Base-by-base conservation (phyloP, 2,888 invertebrate species). In the Malthinus flaveolus region DNA sequence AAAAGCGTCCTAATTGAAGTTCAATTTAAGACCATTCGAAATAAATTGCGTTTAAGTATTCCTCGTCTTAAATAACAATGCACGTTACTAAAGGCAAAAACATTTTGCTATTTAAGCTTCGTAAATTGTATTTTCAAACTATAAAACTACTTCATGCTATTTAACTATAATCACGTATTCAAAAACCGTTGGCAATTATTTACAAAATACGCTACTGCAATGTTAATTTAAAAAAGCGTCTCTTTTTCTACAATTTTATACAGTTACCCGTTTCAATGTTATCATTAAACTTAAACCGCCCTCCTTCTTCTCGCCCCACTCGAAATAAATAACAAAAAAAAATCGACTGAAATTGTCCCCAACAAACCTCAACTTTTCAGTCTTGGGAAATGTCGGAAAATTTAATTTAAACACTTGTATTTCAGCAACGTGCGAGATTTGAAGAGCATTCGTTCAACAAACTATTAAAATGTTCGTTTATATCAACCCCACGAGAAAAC, bases 401-500 rank as follows among this genome's bases (percentile, higher is more conserved):
- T n/a, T 49, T 56, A 56, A 50, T 56, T 56, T 56, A 56, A 50
- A 45, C 56, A 56, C 56, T 56, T 56, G 56, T 56, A 56, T 56
- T 56, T 49, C 46, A 50, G 49, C 32, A 50, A 45, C 56, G 56
- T 56, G 45, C 42, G 13, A 42, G 45, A 44, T 51, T 57, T 57
- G 45, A 57, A 47, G 36, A 46, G 39, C 39, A 39, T 39, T 10
- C 56, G 34, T 34, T 60, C 60, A 51, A 47, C 56, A 48, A 51
- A 57, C 62, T 59, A 63, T 63, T 63, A 63, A 63, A 60, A 63
- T 49, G 59, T 54, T 60, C 63, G 57, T 63, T 60, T 60, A 45
- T 49, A 52, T 48, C 54, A 58, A 59, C 57, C 56, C 56, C 59
- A 51, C 50, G 56, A 56, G 56, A 51, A 57, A 57, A 57, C 50